These are phyloP conservation scores for Oxyura jamaicensis DNA, from an alignment of 2,113 vertebrate species.

Conservation along the genomic window DNA sequence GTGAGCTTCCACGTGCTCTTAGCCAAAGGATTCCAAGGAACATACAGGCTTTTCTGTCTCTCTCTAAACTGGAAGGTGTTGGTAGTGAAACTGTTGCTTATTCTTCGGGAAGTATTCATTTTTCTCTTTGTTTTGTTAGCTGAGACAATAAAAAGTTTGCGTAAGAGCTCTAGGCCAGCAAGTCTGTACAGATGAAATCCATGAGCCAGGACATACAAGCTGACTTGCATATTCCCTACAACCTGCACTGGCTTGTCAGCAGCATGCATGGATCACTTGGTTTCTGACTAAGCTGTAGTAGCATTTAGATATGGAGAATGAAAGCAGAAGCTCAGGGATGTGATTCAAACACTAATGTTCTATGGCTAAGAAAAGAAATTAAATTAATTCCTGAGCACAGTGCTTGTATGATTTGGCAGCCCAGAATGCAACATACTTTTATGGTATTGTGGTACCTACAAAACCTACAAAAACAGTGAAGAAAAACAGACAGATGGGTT, in stretches of 20 bases:
- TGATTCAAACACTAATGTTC: background rate
- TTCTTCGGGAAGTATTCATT: background rate
- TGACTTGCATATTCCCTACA: background rate
- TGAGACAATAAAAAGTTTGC: background rate
- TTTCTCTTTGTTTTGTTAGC: background rate
- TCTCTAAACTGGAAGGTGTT: background rate
- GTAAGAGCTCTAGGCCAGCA: background rate
- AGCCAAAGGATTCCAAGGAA: background rate
- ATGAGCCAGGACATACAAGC: background rate
- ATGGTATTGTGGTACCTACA: background rate
- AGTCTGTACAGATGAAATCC: background rate
- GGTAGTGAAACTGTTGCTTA: background rate
- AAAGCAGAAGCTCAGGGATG: background rate
- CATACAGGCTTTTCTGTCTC: background rate
- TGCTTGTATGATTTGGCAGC: background rate
- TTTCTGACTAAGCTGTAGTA: slow-evolving; percentile 7
- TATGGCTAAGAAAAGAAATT: background rate
- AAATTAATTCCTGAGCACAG: background rate
- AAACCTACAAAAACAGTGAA: background rate
- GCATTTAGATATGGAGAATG: background rate
- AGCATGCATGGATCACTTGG: background rate
- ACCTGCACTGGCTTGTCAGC: background rate
- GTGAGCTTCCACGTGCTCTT: background rate
- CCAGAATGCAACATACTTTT: background rate
- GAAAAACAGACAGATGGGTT: background rate